A percentile compares a stretch with the other conserved stretches of the same genome.
These are phyloP conservation scores for Ptychochromis oligacanthus DNA, from an alignment of 2,113 vertebrate species.

Conservation along the genomic window DNA sequence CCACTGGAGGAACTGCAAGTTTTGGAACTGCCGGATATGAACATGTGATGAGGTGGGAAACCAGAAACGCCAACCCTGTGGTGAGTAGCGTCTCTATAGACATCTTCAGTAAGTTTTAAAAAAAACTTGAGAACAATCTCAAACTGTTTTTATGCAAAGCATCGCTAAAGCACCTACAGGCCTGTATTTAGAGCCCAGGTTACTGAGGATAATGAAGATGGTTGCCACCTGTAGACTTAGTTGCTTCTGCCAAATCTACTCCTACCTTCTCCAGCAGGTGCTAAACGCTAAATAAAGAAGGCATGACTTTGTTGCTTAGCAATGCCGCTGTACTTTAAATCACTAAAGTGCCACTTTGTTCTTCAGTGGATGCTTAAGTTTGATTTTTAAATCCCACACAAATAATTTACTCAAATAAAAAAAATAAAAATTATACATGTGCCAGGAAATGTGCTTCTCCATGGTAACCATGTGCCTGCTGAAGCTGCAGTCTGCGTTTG, in stretches of 20 bases:
- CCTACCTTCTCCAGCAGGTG: not conserved
- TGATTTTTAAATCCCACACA: not conserved
- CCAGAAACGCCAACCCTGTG: not conserved
- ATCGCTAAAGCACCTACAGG: not conserved
- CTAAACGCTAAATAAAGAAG: not conserved
- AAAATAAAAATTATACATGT: not conserved
- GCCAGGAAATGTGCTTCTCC: not conserved
- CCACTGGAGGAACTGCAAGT: not conserved
- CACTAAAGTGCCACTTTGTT: not conserved
- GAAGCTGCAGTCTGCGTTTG: not conserved
- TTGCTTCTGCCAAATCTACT: not conserved
- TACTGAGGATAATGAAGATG: not conserved
- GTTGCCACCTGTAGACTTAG: not conserved
- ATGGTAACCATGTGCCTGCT: not conserved
- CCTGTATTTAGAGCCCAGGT: not conserved
- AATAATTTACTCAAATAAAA: not conserved
- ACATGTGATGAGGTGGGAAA: not conserved
- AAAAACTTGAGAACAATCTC: not conserved
- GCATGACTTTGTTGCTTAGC: not conserved
- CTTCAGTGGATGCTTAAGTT: not conserved
- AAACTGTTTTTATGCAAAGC: not conserved
- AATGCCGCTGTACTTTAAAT: slow-evolving; percentile 3
- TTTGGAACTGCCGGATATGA: not conserved
- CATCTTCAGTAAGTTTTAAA: not conserved
- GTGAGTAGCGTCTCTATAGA: not conserved